These are phyloP conservation scores for Dendrolimus punctatus DNA, from an alignment of 1,140 invertebrate species.

Conservation along the genomic window DNA sequence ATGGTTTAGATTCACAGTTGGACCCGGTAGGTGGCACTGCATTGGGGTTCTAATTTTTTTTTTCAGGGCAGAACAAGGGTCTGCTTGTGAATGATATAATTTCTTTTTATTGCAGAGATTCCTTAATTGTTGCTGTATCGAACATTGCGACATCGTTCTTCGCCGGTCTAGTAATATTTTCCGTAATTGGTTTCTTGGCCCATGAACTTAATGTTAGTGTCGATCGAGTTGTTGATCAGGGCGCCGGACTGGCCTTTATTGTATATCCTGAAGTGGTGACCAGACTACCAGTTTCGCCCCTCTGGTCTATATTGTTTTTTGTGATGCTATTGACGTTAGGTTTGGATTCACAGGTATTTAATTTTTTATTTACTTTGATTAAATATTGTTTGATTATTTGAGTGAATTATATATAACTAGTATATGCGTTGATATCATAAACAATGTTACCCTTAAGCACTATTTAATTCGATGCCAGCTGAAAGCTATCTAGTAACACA, in stretches of 20 bases:
- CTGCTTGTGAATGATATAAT: slow-evolving; percentile 2
- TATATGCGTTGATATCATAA: background rate
- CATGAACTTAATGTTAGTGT: slow-evolving; percentile 81
- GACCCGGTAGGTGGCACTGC: too few species aligned
- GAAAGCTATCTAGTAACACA: too few species aligned
- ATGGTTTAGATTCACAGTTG: too few species aligned
- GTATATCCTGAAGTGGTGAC: slow-evolving; percentile 91
- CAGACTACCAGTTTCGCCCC: slow-evolving; percentile 82
- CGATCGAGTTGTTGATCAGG: slow-evolving; percentile 82
- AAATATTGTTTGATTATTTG: background rate
- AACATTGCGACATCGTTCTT: slow-evolving; percentile 86
- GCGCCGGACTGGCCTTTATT: slow-evolving; percentile 86
- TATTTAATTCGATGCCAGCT: too few species aligned
- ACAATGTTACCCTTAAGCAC: background rate
- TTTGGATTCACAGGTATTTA: slow-evolving; percentile 79
- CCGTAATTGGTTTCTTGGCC: slow-evolving; percentile 84
- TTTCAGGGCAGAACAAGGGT: background rate
- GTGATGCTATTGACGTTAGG: slow-evolving; percentile 86
- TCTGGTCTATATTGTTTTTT: slow-evolving; percentile 92
- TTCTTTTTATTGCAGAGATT: slow-evolving; percentile 71
- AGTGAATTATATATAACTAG: background rate
- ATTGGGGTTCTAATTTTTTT: too few species aligned
- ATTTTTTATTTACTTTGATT: slow-evolving; percentile 3
- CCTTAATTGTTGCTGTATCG: slow-evolving; percentile 82
- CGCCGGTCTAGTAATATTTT: slow-evolving; percentile 85